These are phyloP conservation scores for Octopus bimaculoides DNA, from an alignment of 1,140 invertebrate genomes.

Conservation along the genomic window DNA sequence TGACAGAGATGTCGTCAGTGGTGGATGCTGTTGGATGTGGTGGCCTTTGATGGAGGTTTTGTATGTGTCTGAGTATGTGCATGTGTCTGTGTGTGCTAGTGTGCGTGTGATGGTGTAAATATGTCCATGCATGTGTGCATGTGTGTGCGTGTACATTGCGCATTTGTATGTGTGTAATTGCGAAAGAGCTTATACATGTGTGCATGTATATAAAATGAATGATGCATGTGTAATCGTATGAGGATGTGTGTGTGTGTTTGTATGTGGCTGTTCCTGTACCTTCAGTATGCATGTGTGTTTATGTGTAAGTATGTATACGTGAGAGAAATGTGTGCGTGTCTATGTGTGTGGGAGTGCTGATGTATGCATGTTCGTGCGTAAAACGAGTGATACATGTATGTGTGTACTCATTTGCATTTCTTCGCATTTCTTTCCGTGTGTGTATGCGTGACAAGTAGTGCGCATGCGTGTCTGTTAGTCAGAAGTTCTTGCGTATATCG, in stretches of 20 bases:
- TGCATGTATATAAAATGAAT: not conserved
- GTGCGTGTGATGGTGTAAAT: too few species aligned
- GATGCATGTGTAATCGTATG: not conserved
- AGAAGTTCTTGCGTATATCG: not conserved
- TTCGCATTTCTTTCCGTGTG: not conserved
- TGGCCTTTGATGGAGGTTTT: too few species aligned
- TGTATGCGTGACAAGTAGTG: not conserved
- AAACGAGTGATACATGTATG: not conserved
- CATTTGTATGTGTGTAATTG: not conserved
- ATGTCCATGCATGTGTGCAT: not conserved
- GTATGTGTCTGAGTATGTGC: too few species aligned
- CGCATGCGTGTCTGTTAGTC: not conserved
- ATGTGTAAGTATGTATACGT: not conserved
- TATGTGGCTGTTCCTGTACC: not conserved
- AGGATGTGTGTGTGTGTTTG: not conserved
- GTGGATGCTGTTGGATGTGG: too few species aligned
- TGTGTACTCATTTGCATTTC: not conserved
- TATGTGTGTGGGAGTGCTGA: not conserved
- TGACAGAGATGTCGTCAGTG: too few species aligned
- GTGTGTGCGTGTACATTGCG: not conserved
- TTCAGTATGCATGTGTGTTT: not conserved
- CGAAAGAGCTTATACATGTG: not conserved
- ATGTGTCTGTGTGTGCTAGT: too few species aligned
- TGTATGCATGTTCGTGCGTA: not conserved
- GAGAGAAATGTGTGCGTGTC: not conserved